Evolutionary conservation across 1,140 invertebrate species (phyloP).

Genomic region (Drosophila auraria): DNA sequence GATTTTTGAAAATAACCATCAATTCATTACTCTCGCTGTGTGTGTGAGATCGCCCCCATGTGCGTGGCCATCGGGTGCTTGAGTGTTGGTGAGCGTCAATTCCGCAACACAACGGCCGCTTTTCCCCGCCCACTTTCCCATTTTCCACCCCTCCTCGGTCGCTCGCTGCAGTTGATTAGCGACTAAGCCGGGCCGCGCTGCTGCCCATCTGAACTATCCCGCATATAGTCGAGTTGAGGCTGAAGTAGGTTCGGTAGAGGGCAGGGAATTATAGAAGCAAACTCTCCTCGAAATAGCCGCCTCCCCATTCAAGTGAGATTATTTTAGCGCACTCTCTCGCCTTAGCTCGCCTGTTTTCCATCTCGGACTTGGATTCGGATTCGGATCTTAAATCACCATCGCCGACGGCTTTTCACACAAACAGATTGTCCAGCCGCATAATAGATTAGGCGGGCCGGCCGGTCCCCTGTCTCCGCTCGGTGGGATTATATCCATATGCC

Average conservation of each 20-base stretch:
- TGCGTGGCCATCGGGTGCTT: conserved; percentile 10
- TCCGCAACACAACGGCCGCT: conserved; percentile 56
- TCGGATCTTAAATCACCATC: conserved; percentile 68
- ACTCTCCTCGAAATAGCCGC: conserved; percentile 49
- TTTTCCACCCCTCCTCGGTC: conserved; percentile 5
- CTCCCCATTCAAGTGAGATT: conserved; percentile 61
- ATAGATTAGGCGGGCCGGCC: conserved; percentile 53
- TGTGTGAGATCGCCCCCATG: conserved; percentile 65
- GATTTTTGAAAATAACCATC: conserved; percentile 84
- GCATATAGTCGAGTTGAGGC: conserved; percentile 59
- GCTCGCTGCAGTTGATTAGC: conserved; percentile 62
- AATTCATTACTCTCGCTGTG: conserved; percentile 64
- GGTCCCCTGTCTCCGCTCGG: conserved; percentile 22
- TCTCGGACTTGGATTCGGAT: conserved; percentile 13
- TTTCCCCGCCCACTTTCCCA: conserved; percentile 48
- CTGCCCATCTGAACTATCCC: conserved; percentile 64
- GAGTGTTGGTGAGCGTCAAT: conserved; percentile 50
- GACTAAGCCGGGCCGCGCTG: conserved; percentile 59
- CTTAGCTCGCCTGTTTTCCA: conserved; percentile 48
- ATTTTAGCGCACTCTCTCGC: conserved; percentile 66
- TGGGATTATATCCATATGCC: conserved; percentile 46
- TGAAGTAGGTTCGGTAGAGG: conserved; percentile 1
- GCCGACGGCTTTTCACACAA: conserved; percentile 60
- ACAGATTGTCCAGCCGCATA: conserved; percentile 50
- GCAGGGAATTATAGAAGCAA: conserved; percentile 26